A percentile compares a stretch with the other conserved stretches of the same genome.
Conservation (phyloP, 2,113 vertebrate species). For the Scomber colias region DNA sequence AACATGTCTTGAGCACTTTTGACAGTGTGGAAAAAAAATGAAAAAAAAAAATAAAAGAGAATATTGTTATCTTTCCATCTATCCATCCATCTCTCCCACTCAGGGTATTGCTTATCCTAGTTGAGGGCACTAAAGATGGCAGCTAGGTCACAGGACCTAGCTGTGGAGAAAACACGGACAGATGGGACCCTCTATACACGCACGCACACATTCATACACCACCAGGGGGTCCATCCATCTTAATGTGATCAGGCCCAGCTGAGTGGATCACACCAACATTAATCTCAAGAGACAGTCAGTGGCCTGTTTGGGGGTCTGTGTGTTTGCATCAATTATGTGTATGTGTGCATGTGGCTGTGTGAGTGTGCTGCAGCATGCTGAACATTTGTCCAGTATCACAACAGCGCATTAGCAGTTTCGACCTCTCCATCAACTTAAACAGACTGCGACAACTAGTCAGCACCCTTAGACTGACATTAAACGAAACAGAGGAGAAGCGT, state of each 20-base stretch:
- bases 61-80: constrained; percentile 46
- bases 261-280: constrained; percentile 84
- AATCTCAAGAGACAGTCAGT: constrained; percentile 82
- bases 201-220: constrained; percentile 51
- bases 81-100: constrained; percentile 62
- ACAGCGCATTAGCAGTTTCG: constrained; percentile 70
- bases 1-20: constrained; percentile 36
- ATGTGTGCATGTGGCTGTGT: constrained; percentile 37
- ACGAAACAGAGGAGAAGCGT: constrained; percentile 38
- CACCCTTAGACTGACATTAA: constrained; percentile 40
- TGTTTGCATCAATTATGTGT: constrained; percentile 47
- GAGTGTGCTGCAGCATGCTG: constrained; percentile 28
- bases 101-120: constrained; percentile 70
- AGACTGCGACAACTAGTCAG: constrained; percentile 66
- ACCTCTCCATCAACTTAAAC: constrained; percentile 67
- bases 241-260: constrained; percentile 84
- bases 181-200: constrained; percentile 76
- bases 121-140: constrained; percentile 76
- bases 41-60: constrained; percentile 20
- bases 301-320: constrained; percentile 57
- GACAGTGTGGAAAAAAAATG: constrained; percentile 39
- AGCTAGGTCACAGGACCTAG: constrained; percentile 79
- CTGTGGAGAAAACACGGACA: constrained; percentile 82
- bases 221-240: constrained; percentile 82
- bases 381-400: constrained; percentile 77